These are phyloP conservation scores for Ridgeia piscesae DNA, from an alignment of 1,140 invertebrate genomes.

Conservation along the genomic window DNA sequence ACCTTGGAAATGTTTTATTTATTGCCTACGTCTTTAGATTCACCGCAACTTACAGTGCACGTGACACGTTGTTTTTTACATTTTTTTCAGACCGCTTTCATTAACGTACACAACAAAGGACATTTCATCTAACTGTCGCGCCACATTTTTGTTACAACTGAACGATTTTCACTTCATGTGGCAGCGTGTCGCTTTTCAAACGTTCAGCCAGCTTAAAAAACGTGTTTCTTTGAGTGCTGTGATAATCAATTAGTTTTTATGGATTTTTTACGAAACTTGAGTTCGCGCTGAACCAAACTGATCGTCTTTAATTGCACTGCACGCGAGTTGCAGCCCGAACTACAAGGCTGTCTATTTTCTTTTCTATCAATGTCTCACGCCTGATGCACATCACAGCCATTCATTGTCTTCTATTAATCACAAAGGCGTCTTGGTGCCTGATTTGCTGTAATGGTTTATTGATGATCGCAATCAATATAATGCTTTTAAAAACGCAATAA, in stretches of 20 bases:
- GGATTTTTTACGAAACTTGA: not conserved
- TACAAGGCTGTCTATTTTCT: too few species aligned
- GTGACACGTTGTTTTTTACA: not conserved
- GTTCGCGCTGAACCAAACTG: not conserved
- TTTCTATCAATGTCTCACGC: too few species aligned
- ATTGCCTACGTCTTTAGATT: too few species aligned
- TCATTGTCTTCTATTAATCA: not conserved
- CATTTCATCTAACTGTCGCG: too few species aligned
- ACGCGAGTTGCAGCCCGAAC: not conserved
- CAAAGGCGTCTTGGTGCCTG: not conserved
- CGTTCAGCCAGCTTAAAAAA: not conserved
- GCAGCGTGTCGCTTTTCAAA: not conserved
- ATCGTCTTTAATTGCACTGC: not conserved
- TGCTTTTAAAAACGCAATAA: not conserved
- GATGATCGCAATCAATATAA: not conserved
- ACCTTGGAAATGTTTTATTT: too few species aligned
- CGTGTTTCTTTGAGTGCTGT: not conserved
- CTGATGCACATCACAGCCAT: too few species aligned
- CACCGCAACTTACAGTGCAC: not conserved
- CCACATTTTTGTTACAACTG: too few species aligned
- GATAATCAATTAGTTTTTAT: not conserved
- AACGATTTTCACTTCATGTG: too few species aligned
- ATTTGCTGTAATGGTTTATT: not conserved
- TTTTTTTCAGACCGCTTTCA: not conserved
- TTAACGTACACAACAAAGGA: not conserved